These are phyloP conservation scores for Crambe crambe DNA, from an alignment of 37 sponge, comb jelly and placozoan genomes.

Conservation along the genomic window DNA sequence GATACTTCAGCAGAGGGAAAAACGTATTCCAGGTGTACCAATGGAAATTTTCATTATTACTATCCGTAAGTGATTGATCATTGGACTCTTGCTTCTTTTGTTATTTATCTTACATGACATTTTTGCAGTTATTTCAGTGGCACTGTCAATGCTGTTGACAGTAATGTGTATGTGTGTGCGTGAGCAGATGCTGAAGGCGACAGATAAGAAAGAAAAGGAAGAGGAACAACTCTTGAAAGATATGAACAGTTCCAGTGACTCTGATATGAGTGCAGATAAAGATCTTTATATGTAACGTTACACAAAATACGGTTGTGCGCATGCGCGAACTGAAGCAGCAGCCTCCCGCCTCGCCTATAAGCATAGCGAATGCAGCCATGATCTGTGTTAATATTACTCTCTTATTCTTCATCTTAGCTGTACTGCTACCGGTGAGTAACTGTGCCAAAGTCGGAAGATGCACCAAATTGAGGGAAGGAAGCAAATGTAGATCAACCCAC, in stretches of 20 bases:
- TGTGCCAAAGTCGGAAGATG: constrained; percentile 1
- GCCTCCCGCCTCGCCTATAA: too few relatives aligned
- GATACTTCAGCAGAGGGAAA: background rate
- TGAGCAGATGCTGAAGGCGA: constrained; percentile 28
- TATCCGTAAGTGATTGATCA: background rate
- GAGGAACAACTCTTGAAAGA: constrained; percentile 40
- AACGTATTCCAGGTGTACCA: background rate
- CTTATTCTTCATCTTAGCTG: background rate
- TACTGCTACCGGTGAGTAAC: background rate
- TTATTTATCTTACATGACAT: too few relatives aligned
- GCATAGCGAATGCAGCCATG: too few relatives aligned
- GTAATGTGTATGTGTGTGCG: constrained; percentile 64
- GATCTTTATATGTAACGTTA: background rate
- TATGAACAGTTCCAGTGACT: constrained; percentile 4
- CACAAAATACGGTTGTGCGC: background rate
- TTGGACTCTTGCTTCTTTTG: too few relatives aligned
- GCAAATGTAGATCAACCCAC: background rate
- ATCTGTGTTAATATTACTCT: background rate
- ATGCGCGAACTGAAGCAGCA: too few relatives aligned
- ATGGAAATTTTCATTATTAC: background rate
- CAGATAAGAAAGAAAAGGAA: constrained; percentile 43
- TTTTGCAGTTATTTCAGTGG: constrained; percentile 24
- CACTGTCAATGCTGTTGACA: constrained; percentile 37
- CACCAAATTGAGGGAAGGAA: constrained; percentile 3
- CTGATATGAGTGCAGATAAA: background rate